These are phyloP conservation scores for Scalopus aquaticus DNA, from an alignment of 2,113 vertebrate species.

Conservation along the genomic window DNA sequence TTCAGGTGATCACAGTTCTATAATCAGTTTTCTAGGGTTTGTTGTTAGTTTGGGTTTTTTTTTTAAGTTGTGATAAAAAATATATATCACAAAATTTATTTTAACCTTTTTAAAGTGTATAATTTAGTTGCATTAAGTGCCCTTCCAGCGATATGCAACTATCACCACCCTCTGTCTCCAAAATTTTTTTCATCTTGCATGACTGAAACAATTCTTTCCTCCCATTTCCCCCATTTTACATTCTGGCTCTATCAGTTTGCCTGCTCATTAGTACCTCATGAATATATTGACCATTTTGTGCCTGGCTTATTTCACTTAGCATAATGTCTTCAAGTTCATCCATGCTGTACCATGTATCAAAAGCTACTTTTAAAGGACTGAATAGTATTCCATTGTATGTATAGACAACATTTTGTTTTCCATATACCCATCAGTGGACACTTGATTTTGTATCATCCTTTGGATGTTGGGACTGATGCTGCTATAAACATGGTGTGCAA, in stretches of 20 bases:
- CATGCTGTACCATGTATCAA: background rate
- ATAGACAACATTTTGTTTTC: background rate
- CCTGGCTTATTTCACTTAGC: background rate
- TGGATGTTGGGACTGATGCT: background rate
- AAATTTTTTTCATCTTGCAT: background rate
- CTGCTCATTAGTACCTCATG: background rate
- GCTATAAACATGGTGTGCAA: background rate
- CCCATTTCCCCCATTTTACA: background rate
- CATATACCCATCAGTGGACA: background rate
- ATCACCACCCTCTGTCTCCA: background rate
- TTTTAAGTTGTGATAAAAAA: background rate
- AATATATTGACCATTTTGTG: background rate
- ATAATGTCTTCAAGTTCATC: background rate
- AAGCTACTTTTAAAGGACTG: background rate
- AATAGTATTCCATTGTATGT: background rate
- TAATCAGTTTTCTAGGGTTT: no score
- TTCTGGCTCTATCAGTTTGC: background rate
- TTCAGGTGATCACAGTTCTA: no score
- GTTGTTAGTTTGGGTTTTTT: background rate
- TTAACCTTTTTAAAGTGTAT: background rate
- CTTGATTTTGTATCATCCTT: background rate
- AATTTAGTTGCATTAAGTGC: background rate
- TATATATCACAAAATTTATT: background rate
- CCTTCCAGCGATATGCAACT: background rate
- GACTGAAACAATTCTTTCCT: background rate